Base-by-base conservation (phyloP, 2,113 vertebrate genomes). In the Arothron firmamentum region DNA sequence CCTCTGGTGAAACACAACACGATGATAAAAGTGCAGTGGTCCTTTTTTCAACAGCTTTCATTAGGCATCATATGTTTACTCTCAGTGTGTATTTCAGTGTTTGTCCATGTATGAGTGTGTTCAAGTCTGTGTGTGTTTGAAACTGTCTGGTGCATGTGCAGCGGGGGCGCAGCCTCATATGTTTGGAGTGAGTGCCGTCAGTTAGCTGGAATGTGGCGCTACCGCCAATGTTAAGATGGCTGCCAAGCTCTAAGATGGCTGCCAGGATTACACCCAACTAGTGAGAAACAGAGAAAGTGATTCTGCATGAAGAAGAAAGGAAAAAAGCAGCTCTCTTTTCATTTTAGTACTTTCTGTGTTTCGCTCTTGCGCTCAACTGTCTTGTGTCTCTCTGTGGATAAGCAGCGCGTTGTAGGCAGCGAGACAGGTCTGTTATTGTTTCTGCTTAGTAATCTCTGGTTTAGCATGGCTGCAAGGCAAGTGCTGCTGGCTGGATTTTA, bases 231-330 rank as follows among this genome's bases (percentile, higher is more conserved):
- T 80, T 95, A 95, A 95, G 90, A 95, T 96, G 94, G 94, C 94
- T 96, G 94, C 94, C 94, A 96, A 95, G 92, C 89, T 85, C 91
- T 95, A 96, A 96, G 78, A 96, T 96, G 94, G 94, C 94, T 94
- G 94, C 94, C 93, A 94, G 93, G 82, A 91, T 88, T 90, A 90
- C 90, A 87, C 81, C 75, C 81, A 75, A 82, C 75, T 73, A 79
- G 82, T 56, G 77, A 87, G 79, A 86, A 76, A 82, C 76, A 66
- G 76, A 78, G 73, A 74, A 73, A 64, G 79, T 71, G 65, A 84
- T 86, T 78, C 57, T 68, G 82, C 73, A 72, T 62, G 68, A 70
- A 57, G 71, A 71, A 71, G 72, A 66, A 48, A 54, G 65, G 65
- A 56, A 38, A 71, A 74, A 72, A 74, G 77, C 70, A 78, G 74